Evolutionary conservation across 2,888 invertebrate genomes (phyloP).

Genomic region (Tachystola acroxantha): DNA sequence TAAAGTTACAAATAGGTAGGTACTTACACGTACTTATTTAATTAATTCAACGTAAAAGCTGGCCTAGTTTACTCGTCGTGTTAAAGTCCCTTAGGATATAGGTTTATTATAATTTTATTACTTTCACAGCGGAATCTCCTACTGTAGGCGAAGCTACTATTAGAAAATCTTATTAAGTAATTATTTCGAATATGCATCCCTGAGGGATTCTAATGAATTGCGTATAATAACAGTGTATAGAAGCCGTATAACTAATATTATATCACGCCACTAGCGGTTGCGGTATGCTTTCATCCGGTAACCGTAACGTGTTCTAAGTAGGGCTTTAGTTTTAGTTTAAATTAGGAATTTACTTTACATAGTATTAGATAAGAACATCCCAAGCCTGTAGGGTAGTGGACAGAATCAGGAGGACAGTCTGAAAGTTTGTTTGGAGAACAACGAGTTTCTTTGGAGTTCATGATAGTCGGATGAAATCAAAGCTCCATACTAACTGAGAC

Average conservation of each 20-base stretch:
- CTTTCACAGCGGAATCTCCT: not conserved
- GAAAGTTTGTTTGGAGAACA: no score
- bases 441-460: no score
- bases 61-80: not conserved
- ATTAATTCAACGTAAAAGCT: no score
- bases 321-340: no score
- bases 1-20: no score
- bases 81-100: not conserved
- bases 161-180: not conserved
- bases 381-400: no score
- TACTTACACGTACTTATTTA: no score
- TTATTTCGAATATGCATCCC: not conserved
- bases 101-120: not conserved
- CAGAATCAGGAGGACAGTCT: no score
- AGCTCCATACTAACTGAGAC: no score
- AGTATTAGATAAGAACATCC: no score
- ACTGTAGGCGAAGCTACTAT: not conserved
- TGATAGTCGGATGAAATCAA: no score
- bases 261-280: not conserved
- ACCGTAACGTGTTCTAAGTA: not conserved
- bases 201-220: constrained; percentile 4
- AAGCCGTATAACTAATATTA: not conserved
- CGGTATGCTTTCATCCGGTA: not conserved
- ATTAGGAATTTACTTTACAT: no score
- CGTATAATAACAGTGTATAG: constrained; percentile 1